Evolutionary conservation across 2,888 invertebrate genomes (phyloP).

Genomic region (Oasisia sp.): DNA sequence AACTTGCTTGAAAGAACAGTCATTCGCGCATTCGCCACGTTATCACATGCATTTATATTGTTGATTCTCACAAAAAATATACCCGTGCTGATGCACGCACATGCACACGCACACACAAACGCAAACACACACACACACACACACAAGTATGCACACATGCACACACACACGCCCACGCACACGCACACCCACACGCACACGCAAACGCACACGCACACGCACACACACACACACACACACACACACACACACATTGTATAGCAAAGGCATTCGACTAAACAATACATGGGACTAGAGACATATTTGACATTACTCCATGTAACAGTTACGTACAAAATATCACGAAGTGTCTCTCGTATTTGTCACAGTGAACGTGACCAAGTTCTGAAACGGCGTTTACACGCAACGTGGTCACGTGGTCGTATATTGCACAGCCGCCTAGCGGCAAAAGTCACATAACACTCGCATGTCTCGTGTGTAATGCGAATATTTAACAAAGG

Average conservation of each 20-base stretch:
- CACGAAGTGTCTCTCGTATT: background rate
- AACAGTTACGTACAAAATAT: background rate
- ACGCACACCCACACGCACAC: background rate
- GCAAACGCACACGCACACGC: background rate
- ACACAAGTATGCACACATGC: background rate
- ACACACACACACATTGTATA: background rate
- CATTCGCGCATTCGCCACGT: background rate
- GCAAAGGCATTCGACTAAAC: background rate
- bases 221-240: background rate
- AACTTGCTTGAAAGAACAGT: background rate
- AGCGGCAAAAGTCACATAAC: background rate
- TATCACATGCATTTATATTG: background rate
- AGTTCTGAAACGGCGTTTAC: background rate
- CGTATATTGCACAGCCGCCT: constrained; percentile 11
- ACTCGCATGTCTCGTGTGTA: background rate
- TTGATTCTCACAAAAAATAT: background rate
- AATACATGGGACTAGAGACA: background rate
- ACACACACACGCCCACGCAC: too few relatives aligned
- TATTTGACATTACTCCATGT: background rate
- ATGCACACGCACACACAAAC: too few relatives aligned
- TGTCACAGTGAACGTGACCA: background rate
- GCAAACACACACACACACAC: too few relatives aligned
- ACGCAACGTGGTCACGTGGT: background rate
- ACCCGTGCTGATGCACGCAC: background rate
- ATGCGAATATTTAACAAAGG: background rate